Conservation (phyloP, 2,797 vertebrate genomes). For the Phylloscopus collybita region DNA sequence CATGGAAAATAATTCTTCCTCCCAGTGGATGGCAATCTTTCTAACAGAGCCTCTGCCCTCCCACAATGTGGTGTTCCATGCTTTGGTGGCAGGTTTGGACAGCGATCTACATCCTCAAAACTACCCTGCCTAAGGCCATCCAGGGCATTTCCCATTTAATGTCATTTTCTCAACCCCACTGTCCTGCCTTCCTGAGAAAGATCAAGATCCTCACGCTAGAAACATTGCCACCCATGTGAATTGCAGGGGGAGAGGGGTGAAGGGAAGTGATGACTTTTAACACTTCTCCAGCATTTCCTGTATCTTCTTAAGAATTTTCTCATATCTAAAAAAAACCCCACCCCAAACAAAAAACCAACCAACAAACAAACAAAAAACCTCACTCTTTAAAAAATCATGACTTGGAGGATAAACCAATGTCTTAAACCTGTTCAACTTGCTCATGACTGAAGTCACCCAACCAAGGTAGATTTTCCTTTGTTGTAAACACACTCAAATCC, state of each 20-base stretch:
- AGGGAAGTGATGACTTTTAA: neutral
- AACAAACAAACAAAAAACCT: neutral
- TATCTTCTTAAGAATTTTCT: neutral
- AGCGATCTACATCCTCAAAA: neutral
- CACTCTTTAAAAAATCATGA: neutral
- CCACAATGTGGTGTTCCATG: accelerated
- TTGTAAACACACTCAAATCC: neutral
- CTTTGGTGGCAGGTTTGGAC: neutral
- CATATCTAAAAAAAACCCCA: neutral
- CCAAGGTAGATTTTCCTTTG: neutral
- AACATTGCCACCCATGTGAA: neutral
- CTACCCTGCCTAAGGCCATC: neutral
- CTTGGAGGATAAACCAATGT: neutral
- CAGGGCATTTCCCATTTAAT: neutral
- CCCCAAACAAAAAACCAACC: too few species aligned
- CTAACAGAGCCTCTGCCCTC: neutral
- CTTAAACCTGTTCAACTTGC: neutral
- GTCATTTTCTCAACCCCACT: neutral
- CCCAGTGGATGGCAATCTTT: neutral
- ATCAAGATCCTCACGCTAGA: neutral
- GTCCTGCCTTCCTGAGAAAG: neutral
- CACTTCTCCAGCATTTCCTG: neutral
- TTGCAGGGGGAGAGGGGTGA: accelerated
- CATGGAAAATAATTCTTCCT: neutral
- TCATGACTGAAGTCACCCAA: neutral